Base-by-base conservation (phyloP, 37 sponge, comb jelly and placozoan species). In the Cladorhizidae sp. region DNA sequence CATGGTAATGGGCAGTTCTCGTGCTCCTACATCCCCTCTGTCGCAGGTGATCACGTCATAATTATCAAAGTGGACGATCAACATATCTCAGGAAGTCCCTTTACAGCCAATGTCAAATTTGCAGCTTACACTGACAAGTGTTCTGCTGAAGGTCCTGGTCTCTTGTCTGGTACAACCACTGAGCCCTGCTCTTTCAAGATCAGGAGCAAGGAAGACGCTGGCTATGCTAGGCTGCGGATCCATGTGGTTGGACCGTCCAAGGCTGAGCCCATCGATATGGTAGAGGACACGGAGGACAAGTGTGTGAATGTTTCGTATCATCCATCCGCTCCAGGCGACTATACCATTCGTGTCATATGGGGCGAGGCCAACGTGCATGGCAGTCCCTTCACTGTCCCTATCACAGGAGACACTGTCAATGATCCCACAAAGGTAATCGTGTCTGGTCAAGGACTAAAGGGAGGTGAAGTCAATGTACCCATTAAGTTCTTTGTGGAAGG, bases 291-390 rank as follows among this genome's bases (percentile, higher is more conserved):
- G 1, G 88, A 81, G 2, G 85, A 90, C 3, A 84, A 87, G 23
- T 76, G 64, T 33, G 84, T 94, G 15, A 78, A 90, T 64, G 95
- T 94, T 37, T 70, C 83, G 2, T 94, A 94, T 70, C 85, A 87
- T 39, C 95, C 95, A 0, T 80, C 91, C 40, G 91, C 95, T 49
- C 88, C 95, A 8, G 95, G 95, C 9, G 91, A 94, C 41, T 94
- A 94, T 65, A 90, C 78, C 23, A 67, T 94, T 14, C 76, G 88
- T 25, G 88, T 94, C 23, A 80, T 94, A 26, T 94, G 91, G 91
- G 95, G 91, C 40, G 95, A 94, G 15, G 90, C 91, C 0, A 89
- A 94, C 76, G 91, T 94, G n/a, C 71, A 78, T 11, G 95, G 95
- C 20, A 90, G 91, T 59, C 95, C 95, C 22, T 94, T 94, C 76